Base-by-base conservation (phyloP, 1,140 invertebrate species). In the Dreissena rostriformis region DNA sequence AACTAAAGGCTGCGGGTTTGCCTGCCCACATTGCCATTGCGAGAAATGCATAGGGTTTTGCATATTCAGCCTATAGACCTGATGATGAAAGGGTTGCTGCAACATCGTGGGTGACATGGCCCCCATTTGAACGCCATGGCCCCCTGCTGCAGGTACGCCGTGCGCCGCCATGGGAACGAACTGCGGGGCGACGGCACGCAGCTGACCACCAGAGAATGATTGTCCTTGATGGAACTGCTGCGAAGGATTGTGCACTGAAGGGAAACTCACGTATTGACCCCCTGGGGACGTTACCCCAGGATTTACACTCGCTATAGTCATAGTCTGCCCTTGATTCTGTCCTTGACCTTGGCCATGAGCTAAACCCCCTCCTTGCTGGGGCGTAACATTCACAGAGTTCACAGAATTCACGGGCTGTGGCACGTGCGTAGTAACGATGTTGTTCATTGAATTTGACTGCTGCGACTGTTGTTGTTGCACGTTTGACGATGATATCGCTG, bases 41-140 rank as follows among this genome's bases (percentile, higher is more conserved):
- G 67, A 67, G 49, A 81, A 49, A 52, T 81, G 78, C 79, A 82
- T 82, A 82, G 79, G 79, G 29, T 73, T 74, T 82, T 82, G 79
- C 79, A 82, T 82, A 82, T 82, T 82, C 70, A 71, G 79, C 66
- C 79, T 49, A 57, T 72, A 82, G 17, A 82, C 22, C 53, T 26
- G 26, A 6, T 70, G 79, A 49, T 73, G 71, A 52, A 73, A 73
- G 1, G 26, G 28, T n/a, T 73, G 71, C 17, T 28, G 12, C 22
- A 78, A 52, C 19, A 71, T 29, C 22, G 39, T 67, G 39, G 66
- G 67, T 1, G 11, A 19, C 7, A 28, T 53, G 22, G 78, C 8
- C 12, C 63, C 14, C 39, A 39, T 39, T 39, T 39, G 39, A 39
- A 2, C 39, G 39, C 39, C 8, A 39, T 39, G 39, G 8, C 39